Base-by-base conservation (phyloP, 2,888 invertebrate genomes). In the Leptopterna dolabrata region DNA sequence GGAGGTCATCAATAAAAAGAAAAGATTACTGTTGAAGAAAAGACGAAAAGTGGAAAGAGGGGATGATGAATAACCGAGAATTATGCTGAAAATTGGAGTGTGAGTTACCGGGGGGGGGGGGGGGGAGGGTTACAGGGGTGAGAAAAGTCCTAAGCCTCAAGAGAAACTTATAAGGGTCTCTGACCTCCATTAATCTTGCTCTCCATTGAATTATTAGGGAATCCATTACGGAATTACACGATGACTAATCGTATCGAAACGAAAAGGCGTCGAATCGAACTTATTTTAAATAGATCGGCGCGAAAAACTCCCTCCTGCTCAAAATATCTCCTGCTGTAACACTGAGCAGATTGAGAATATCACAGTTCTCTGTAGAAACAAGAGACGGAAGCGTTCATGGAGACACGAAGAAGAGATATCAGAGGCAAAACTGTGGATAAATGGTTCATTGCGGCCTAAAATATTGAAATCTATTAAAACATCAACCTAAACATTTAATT, bases 41-140 rank as follows among this genome's bases (percentile, higher is more conserved):
- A 3, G 55, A 19, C 19, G 55, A 70, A 2, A 13, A 13, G 70
- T 2, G 1, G 73, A 73, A n/a, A 36, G 73, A 36, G 36, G 16
- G 73, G 19, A 73, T 73, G 73, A 73, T 73, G 73, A 73, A 73
- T 73, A 73, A 73, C 73, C 41, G 41, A 41, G 36, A 73, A 73
- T 73, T 41, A 41, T 73, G 73, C 27, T 73, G 73, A 41, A 73
- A 73, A 73, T 14, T 1, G 73, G 73, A 71, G 11, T n/a, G n/a
- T n/a, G n/a, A n/a, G n/a, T n/a, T n/a, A n/a, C n/a, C n/a, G n/a
- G 71, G 27, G 7, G 9, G 27, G 0, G 14, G 27, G 29, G 27
- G 27, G 2, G 27, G 27, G 14, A 4, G 51, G 14, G 30, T 9
- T 1, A 16, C 6, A 41, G 73, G 73, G 73, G 73, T 73, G 63